phyloP scores from a whole-genome alignment of 2,888 invertebrate species.

The Apoda limacodes region DNA sequence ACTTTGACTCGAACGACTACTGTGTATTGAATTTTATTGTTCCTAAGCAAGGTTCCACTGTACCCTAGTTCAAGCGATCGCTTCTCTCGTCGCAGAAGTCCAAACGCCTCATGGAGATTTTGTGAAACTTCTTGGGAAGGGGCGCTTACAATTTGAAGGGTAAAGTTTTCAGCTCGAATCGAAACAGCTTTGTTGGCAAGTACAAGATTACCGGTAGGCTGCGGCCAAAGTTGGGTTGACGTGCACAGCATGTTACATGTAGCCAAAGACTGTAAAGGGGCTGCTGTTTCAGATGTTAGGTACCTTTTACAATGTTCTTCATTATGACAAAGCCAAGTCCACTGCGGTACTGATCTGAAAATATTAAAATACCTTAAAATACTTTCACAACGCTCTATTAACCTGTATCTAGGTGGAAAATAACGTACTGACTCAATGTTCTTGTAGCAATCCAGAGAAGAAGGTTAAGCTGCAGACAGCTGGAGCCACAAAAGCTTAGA shows the following conservation, averaged over 20 bases:
- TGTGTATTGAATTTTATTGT: conserved; percentile 46
- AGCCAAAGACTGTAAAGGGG: conserved; percentile 71
- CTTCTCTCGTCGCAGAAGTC: conserved; percentile 55
- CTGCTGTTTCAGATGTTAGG: too few relatives aligned
- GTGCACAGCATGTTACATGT: conserved; percentile 83
- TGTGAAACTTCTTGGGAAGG: conserved; percentile 36
- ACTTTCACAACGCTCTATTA: too few relatives aligned
- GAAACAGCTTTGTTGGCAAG: conserved; percentile 73
- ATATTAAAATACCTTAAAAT: too few relatives aligned
- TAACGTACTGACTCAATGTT: too few relatives aligned
- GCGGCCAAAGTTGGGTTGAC: conserved; percentile 78
- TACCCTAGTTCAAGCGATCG: conserved; percentile 50
- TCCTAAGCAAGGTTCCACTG: conserved; percentile 26
- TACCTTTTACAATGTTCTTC: too few relatives aligned
- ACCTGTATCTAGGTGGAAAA: too few relatives aligned
- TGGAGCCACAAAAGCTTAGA: too few relatives aligned
- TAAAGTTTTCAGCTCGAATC: conserved; percentile 65
- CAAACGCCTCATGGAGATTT: conserved; percentile 53
- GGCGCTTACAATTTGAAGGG: conserved; percentile 39
- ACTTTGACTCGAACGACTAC: conserved; percentile 56
- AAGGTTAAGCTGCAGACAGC: too few relatives aligned
- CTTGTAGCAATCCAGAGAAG: too few relatives aligned
- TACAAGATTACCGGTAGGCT: conserved; percentile 75
- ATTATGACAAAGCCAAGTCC: too few relatives aligned
- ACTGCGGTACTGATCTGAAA: too few relatives aligned